A percentile compares a stretch with the other conserved stretches of the same genome.
Evolutionary conservation across 2,113 vertebrate species (phyloP).

Genomic region (Arvicanthis niloticus): DNA sequence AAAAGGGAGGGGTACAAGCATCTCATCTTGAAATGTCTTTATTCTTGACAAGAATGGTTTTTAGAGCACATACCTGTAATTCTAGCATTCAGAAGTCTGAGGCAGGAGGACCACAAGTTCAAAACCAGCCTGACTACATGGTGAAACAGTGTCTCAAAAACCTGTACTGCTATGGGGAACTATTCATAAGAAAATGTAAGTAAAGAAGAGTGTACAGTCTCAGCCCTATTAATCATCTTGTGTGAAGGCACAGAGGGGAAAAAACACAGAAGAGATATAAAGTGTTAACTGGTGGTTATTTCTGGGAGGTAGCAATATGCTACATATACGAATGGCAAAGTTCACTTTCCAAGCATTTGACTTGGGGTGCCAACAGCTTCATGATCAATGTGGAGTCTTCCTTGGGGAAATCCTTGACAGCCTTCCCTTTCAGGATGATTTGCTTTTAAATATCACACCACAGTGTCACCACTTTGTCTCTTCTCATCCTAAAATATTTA

Average conservation of each 20-base stretch:
- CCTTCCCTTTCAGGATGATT: constrained; percentile 50
- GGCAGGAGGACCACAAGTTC: background rate
- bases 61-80: background rate
- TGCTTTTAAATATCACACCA: constrained; percentile 43
- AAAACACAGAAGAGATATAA: constrained; percentile 1
- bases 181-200: constrained; percentile 37
- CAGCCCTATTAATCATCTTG: background rate
- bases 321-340: background rate
- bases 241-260: background rate
- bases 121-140: background rate
- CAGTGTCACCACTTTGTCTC: constrained; percentile 45
- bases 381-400: constrained; percentile 40
- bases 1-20: background rate
- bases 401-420: constrained; percentile 38
- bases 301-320: constrained; percentile 44
- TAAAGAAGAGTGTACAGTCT: constrained; percentile 47
- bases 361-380: background rate
- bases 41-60: background rate
- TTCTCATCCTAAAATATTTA: constrained; percentile 58
- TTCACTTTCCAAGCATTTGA: constrained; percentile 24
- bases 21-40: background rate
- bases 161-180: background rate
- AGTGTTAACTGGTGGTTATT: constrained; percentile 55
- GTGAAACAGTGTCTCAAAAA: background rate
- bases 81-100: background rate